Evolutionary conservation across 2,797 vertebrate species (phyloP), one percentile per base, ranked within the genome.

Genomic region (Sarcoramphus papa): DNA sequence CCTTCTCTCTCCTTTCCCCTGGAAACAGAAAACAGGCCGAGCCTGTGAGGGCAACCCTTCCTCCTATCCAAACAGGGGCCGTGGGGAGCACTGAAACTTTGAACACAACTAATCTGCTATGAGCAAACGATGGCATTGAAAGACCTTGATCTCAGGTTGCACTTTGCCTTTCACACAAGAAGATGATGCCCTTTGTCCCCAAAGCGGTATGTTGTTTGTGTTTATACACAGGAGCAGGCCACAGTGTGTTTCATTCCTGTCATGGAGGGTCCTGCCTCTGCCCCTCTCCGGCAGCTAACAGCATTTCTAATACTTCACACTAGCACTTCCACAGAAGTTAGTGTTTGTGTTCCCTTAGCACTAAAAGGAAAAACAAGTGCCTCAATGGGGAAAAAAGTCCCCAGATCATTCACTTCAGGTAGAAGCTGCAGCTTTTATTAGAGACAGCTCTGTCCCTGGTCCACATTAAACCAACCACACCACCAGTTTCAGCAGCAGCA

Each of bases 211-310:
- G n/a, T 18, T 41, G 12, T 5, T 48, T 40, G 22, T 17, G n/a
- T 9, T 43, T 27, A 14, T 8, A 13, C 12, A 6, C 1, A 22
- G 50, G 16, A 43, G n/a, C 53, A 43, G 15, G 18, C 53, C 3
- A 0, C 0, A 0, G 37, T 0, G 0, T 2, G 24, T 25, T 80
- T 47, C 12, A 8, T 23, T 50, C 41, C 27, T 4, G 15, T 7
- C 35, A 2, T 0, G 3, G 30, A 50, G n/a, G 23, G 30, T 51
- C 45, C 65, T 68, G 51, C 24, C 41, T 60, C 14, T 68, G 37
- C 20, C 63, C 31, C 17, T 21, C 64, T 33, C 41, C 6, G 1
- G 64, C 40, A 40, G 24, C 14, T 69, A 59, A 3, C 18, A 20
- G 33, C 0, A 0, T 21, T 70, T 17, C 68, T 6, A 70, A 51